phyloP scores from a whole-genome alignment of 2,797 vertebrate species.

The Melanotaenia maccullochi region DNA sequence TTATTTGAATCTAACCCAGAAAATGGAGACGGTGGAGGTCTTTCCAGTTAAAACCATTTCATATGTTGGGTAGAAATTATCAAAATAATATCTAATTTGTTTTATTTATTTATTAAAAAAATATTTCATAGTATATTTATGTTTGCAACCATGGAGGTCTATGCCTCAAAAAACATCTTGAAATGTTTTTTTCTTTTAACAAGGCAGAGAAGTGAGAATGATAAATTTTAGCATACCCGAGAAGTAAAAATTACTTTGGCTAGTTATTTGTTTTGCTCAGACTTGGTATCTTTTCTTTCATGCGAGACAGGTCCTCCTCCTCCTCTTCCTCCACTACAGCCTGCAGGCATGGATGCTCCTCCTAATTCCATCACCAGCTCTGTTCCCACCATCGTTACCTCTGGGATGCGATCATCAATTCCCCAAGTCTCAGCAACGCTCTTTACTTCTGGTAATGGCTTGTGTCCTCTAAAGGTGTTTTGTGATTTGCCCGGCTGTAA shows the following conservation, averaged over 20 bases:
- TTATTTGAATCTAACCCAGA: background rate
- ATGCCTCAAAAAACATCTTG: background rate
- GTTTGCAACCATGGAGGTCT: too few relatives aligned
- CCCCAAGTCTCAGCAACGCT: conserved; percentile 88
- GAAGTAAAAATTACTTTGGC: background rate
- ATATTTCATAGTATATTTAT: too few relatives aligned
- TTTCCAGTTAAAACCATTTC: background rate
- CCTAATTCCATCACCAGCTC: conserved; percentile 95
- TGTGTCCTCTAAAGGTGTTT: background rate
- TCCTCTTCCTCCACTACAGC: conserved; percentile 93
- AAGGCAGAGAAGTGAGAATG: background rate
- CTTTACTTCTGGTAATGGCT: conserved; percentile 87
- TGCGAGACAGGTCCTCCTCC: conserved; percentile 90
- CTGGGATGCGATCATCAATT: conserved; percentile 92
- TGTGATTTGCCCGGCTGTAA: background rate
- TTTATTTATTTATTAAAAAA: too few relatives aligned
- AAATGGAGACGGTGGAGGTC: background rate
- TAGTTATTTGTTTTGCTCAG: background rate
- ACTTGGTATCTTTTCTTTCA: background rate
- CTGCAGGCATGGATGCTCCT: conserved; percentile 94
- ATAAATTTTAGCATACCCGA: background rate
- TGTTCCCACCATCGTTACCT: conserved; percentile 94
- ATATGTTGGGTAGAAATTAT: background rate
- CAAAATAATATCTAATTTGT: background rate
- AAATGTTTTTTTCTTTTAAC: background rate